Base-by-base conservation (phyloP, 2,797 vertebrate species). In the Phataginus tricuspis region DNA sequence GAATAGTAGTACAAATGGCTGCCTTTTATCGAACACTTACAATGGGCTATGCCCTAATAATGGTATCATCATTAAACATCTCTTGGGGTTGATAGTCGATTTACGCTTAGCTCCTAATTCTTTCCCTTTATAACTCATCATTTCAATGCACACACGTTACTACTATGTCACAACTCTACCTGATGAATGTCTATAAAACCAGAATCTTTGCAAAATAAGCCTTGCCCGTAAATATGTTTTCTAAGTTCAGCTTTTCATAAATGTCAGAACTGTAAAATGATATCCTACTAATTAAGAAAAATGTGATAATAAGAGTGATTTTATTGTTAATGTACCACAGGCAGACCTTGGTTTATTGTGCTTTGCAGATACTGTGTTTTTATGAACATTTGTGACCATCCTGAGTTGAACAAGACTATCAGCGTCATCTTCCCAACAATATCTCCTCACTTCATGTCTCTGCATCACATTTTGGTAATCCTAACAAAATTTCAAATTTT, bases 201-300 rank as follows among this genome's bases (percentile, higher is more conserved):
- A 55, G 66, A 82, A 42, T 49, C 25, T 66, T 82, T 29, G 55
- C 37, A 12, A 45, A 87, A n/a, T 61, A 42, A 79, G 21, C 4
- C 5, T 4, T 57, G 18, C 15, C n/a, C 12, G 5, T 57, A 45
- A 49, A n/a, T 90, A 21, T 23, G 5, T 83, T 78, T 93, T 61
- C 34, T 90, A 61, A 64, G 25, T 87, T 74, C 61, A n/a, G 39
- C 16, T 83, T 86, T 83, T 94, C 39, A 94, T n/a, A 90, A 34
- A 51, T 27, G 12, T 34, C 1, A 92, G 69, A 84, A 63, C 1
- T 5, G 1, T 45, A 78, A 78, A 61, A 49, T 39, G 31, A 29
- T 15, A n/a, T 53, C 4, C 34, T 59, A 23, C n/a, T 83, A 61
- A 72, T 66, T 53, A 71, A 34, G 45, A 63, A 45, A 53, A 91